Evolutionary conservation across 2,113 vertebrate species (phyloP).

Genomic region (Phoxinus phoxinus): DNA sequence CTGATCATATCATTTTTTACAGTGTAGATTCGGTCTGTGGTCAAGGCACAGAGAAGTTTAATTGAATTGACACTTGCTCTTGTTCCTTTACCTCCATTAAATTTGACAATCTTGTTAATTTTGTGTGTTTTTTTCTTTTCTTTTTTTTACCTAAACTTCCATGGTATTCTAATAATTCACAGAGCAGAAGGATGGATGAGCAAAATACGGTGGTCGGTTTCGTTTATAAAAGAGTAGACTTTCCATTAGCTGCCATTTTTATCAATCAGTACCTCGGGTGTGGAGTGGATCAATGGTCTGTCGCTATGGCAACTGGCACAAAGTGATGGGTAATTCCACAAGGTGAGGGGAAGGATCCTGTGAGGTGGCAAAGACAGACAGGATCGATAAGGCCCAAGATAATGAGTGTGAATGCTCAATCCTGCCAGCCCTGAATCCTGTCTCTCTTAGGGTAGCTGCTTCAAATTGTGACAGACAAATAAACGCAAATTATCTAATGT

Average conservation of each 20-base stretch:
- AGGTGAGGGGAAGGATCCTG: constrained; percentile 57
- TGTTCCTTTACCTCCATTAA: neutral
- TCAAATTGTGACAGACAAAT: constrained; percentile 20
- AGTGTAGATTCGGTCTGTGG: neutral
- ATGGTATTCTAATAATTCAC: neutral
- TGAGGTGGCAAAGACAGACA: constrained; percentile 43
- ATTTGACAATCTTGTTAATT: neutral
- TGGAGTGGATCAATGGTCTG: constrained; percentile 59
- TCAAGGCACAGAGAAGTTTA: neutral
- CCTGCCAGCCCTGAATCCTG: neutral
- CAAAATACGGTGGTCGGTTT: neutral
- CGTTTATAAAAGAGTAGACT: constrained; percentile 34
- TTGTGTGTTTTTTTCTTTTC: too few relatives aligned
- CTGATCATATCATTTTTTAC: too few relatives aligned
- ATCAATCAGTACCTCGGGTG: constrained; percentile 49
- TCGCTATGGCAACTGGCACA: constrained; percentile 59
- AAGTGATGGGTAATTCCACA: constrained; percentile 49
- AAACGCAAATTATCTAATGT: neutral
- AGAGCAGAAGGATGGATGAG: neutral
- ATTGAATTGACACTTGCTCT: neutral
- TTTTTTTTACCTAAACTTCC: neutral
- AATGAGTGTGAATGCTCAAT: constrained; percentile 52
- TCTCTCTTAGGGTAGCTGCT: constrained; percentile 9
- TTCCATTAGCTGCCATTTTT: constrained; percentile 50
- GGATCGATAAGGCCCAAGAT: constrained; percentile 56